These are phyloP conservation scores for Drosophila kurseongensis DNA, from an alignment of 1,140 invertebrate species.

Conservation along the genomic window DNA sequence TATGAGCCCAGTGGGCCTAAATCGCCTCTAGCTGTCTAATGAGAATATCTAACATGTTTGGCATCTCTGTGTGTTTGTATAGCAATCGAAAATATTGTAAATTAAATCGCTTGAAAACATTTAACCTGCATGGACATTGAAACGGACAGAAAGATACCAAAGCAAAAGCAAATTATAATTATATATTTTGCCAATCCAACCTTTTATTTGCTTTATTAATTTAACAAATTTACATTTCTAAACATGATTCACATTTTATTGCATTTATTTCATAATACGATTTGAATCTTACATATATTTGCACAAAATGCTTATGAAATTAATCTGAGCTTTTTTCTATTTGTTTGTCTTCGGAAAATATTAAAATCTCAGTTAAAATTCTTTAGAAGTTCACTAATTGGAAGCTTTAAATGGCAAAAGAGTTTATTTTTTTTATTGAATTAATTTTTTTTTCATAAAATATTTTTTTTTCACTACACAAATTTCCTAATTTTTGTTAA, in stretches of 20 bases:
- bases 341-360: too few relatives aligned
- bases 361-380: too few relatives aligned
- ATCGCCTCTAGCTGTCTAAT: constrained; percentile 27
- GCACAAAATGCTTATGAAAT: background rate
- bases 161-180: background rate
- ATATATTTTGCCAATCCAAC: background rate
- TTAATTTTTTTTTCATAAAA: too few relatives aligned
- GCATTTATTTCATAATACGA: background rate
- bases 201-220: background rate
- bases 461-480: too few relatives aligned
- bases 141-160: background rate
- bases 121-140: background rate
- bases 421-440: too few relatives aligned
- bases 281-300: background rate
- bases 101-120: constrained; percentile 55
- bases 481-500: too few relatives aligned
- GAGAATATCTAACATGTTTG: constrained; percentile 22
- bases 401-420: too few relatives aligned
- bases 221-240: background rate
- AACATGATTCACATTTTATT: background rate
- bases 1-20: constrained; percentile 32
- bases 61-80: background rate
- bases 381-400: too few relatives aligned
- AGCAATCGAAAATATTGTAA: constrained; percentile 32
- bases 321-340: too few relatives aligned